Evolutionary conservation across 2,888 invertebrate species (phyloP).

Genomic region (Athrips mouffetella): DNA sequence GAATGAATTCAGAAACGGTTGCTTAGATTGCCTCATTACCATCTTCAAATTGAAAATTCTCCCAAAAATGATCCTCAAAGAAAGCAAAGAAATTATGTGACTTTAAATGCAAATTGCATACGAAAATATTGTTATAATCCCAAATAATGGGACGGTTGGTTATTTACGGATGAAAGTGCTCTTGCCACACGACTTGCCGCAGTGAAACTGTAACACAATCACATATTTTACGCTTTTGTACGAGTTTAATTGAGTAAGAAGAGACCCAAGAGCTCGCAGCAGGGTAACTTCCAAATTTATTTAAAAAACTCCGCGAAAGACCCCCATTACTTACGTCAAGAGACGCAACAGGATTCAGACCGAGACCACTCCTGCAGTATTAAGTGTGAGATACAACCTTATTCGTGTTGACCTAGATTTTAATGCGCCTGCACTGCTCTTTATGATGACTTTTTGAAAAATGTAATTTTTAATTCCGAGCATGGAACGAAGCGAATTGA

Average conservation of each 20-base stretch:
- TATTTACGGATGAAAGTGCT: conserved; percentile 59
- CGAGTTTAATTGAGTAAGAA: conserved; percentile 73
- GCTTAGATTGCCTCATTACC: conserved; percentile 15
- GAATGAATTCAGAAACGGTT: not conserved
- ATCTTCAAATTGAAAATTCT: conserved; percentile 18
- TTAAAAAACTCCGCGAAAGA: conserved; percentile 60
- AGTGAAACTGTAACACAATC: conserved; percentile 69
- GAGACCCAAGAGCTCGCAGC: conserved; percentile 62
- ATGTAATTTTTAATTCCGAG: conserved; percentile 72
- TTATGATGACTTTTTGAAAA: conserved; percentile 78
- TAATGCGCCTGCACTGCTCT: conserved; percentile 60
- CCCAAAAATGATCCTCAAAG: conserved; percentile 27
- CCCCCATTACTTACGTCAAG: conserved; percentile 69
- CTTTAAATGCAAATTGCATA: conserved; percentile 52
- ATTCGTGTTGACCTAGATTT: conserved; percentile 70
- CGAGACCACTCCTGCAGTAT: conserved; percentile 63
- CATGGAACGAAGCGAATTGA: conserved; percentile 53
- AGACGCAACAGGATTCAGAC: conserved; percentile 55
- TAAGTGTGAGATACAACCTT: conserved; percentile 73
- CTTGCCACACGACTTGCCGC: conserved; percentile 41
- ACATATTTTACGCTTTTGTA: conserved; percentile 74
- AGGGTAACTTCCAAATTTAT: conserved; percentile 72
- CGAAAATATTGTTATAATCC: conserved; percentile 68
- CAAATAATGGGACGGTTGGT: conserved; percentile 66
- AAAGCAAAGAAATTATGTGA: conserved; percentile 35